These are phyloP conservation scores for Plumapathes pennacea DNA, from an alignment of 92 coral and sea anemone species.

Conservation along the genomic window DNA sequence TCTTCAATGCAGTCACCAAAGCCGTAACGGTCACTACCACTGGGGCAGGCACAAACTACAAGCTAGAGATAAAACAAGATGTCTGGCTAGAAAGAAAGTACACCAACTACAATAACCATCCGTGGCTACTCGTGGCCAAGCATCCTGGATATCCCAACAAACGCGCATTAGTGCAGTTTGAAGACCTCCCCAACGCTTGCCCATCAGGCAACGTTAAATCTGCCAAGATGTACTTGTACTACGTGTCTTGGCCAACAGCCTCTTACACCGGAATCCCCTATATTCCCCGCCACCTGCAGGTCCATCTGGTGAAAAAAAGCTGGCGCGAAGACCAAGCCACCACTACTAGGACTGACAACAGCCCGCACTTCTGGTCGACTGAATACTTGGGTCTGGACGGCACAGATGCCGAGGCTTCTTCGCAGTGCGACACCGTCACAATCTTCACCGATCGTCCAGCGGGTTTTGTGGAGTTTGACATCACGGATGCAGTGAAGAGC, in stretches of 20 bases:
- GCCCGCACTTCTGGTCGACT: slow-evolving; percentile 9
- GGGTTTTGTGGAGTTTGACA: no score
- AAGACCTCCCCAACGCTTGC: slow-evolving; percentile 24
- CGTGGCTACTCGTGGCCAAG: slow-evolving; percentile 43
- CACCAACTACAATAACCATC: slow-evolving; percentile 22
- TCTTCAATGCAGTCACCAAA: background rate
- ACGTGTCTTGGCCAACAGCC: slow-evolving; percentile 58
- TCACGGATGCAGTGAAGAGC: no score
- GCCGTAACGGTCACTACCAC: slow-evolving; percentile 10
- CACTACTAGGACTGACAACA: background rate
- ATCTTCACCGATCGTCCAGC: no score
- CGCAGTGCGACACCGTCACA: no score
- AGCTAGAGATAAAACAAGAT: slow-evolving; percentile 46
- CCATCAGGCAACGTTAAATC: slow-evolving; percentile 13
- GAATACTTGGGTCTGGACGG: slow-evolving; percentile 11
- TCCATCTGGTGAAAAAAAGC: slow-evolving; percentile 40
- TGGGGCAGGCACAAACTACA: slow-evolving; percentile 18
- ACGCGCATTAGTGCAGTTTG: slow-evolving; percentile 64
- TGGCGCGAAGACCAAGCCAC: slow-evolving; percentile 52
- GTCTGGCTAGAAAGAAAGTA: slow-evolving; percentile 34
- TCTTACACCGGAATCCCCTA: slow-evolving; percentile 33
- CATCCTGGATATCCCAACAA: slow-evolving; percentile 54
- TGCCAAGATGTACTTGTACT: slow-evolving; percentile 61
- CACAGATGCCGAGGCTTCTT: slow-evolving; percentile 22
- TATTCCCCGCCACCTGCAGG: slow-evolving; percentile 37